phyloP scores from a whole-genome alignment of 2,113 vertebrate species.

The Crotalus tigris region DNA sequence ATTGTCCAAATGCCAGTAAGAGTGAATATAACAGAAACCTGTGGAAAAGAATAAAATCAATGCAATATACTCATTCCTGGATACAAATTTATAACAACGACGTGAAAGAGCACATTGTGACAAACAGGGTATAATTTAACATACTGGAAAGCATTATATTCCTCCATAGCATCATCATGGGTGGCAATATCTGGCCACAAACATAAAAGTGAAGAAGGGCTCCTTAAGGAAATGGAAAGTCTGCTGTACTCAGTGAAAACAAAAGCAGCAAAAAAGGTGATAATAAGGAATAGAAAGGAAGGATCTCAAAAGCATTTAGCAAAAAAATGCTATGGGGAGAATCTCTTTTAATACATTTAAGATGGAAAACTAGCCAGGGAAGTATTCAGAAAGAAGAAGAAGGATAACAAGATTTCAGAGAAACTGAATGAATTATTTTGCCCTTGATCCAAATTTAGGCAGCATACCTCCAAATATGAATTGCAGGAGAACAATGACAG shows the following conservation, averaged over 20 bases:
- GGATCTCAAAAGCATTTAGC: neutral
- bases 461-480: neutral
- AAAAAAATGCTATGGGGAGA: neutral
- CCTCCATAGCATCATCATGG: neutral
- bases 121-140: neutral
- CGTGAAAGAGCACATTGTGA: neutral
- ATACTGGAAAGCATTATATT: neutral
- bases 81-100: neutral
- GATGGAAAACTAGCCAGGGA: neutral
- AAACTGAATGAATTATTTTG: neutral
- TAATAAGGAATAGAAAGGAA: neutral
- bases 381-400: neutral
- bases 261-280: neutral
- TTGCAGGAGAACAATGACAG: neutral
- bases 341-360: neutral
- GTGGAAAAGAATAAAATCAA: neutral
- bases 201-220: neutral
- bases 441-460: neutral
- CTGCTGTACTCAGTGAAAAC: neutral
- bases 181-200: neutral
- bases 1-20: neutral
- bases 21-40: neutral
- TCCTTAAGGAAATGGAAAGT: neutral
- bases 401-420: neutral
- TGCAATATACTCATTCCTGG: neutral